Percentiles rank a stretch among this genome's conserved stretches.
Evolutionary conservation across 2,797 vertebrate species (phyloP).

Genomic region (Falco biarmicus): DNA sequence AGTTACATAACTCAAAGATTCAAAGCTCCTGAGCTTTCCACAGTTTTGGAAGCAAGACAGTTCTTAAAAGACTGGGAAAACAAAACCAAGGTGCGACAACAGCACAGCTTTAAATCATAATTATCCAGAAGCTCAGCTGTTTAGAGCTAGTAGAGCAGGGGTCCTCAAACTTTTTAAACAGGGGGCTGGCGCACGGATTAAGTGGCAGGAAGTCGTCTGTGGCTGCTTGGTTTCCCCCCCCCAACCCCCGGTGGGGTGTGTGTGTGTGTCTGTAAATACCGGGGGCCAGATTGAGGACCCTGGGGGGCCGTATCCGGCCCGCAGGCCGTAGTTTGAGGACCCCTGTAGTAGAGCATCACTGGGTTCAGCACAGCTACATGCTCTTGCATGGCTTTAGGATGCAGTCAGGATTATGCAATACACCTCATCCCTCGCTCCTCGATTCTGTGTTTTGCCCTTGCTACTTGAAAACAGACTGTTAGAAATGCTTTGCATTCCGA

Average conservation of each 20-base stretch:
- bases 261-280: too few species aligned
- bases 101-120: not conserved
- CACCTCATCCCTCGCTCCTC: accelerated
- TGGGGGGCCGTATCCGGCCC: too few species aligned
- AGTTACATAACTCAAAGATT: not conserved
- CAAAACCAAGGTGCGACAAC: not conserved
- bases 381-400: not conserved
- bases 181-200: too few species aligned
- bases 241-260: too few species aligned
- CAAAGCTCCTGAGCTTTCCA: not conserved
- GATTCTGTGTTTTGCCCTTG: not conserved
- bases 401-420: not conserved
- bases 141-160: not conserved
- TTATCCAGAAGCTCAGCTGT: not conserved
- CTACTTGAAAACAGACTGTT: not conserved
- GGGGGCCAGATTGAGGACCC: too few species aligned
- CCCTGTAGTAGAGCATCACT: not conserved
- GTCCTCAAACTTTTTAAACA: too few species aligned
- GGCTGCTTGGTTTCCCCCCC: too few species aligned
- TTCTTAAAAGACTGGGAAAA: not conserved
- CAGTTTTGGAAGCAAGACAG: not conserved
- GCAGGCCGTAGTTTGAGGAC: too few species aligned
- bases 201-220: too few species aligned
- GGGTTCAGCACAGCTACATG: not conserved
- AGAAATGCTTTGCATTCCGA: not conserved